Conservation (phyloP, 2,888 invertebrate genomes). For the Nomada fucata region DNA sequence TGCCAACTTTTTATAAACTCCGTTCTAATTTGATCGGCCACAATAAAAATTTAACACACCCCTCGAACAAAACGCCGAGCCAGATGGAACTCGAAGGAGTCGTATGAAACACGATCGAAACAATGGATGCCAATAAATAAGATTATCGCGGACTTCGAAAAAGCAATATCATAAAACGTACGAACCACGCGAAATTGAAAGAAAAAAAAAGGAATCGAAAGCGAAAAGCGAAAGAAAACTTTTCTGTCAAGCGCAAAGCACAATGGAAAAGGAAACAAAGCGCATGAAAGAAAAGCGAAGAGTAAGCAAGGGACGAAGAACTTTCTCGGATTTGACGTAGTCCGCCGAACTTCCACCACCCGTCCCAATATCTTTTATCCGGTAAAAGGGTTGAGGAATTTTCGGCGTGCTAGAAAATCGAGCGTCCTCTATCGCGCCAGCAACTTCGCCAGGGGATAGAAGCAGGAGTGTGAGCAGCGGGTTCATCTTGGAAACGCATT, state of each 20-base stretch:
- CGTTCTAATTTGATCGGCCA: no score
- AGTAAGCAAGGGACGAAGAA: constrained; percentile 36
- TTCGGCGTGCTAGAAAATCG: constrained; percentile 24
- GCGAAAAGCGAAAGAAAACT: constrained; percentile 24
- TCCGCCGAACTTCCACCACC: constrained; percentile 3
- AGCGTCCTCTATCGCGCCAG: neutral
- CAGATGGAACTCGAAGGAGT: no score
- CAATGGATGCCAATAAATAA: no score
- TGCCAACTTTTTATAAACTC: no score
- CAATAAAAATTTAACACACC: no score
- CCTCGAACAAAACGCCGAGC: no score
- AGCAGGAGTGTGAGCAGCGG: neutral
- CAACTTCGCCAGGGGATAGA: constrained; percentile 34
- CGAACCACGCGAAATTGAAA: neutral
- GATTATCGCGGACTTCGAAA: neutral
- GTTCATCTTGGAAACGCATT: constrained; percentile 70
- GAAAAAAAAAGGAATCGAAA: neutral
- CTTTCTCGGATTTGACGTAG: constrained; percentile 39
- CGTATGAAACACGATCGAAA: no score
- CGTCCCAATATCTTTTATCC: constrained; percentile 53
- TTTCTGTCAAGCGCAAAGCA: constrained; percentile 34
- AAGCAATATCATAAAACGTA: neutral
- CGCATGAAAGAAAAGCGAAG: constrained; percentile 26
- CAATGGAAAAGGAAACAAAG: constrained; percentile 56
- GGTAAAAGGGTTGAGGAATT: constrained; percentile 55